Evolutionary conservation across 2,113 vertebrate species (phyloP).

Genomic region (Vulpes ferrilata): DNA sequence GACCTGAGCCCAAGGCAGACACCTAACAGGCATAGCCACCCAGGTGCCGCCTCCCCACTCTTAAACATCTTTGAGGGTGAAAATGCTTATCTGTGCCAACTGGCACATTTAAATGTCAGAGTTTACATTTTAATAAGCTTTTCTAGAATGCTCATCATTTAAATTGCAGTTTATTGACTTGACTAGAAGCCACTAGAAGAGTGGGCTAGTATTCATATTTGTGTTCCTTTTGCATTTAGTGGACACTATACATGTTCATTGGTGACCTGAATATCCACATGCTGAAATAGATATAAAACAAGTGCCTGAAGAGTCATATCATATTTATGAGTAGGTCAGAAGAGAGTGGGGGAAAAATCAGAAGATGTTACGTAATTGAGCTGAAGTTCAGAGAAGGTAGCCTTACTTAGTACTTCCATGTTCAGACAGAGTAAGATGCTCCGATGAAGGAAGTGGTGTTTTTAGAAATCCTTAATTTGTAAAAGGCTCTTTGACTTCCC

Average conservation of each 20-base stretch:
- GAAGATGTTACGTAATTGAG: not conserved
- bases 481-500: not conserved
- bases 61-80: not conserved
- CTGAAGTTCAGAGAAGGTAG: not conserved
- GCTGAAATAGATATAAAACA: not conserved
- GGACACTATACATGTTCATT: not conserved
- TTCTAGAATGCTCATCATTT: not conserved
- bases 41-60: too few relatives aligned
- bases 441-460: not conserved
- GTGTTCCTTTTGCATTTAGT: not conserved
- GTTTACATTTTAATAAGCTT: slow-evolving; percentile 53
- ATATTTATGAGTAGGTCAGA: not conserved
- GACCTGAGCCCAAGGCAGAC: too few relatives aligned
- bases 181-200: not conserved
- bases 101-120: slow-evolving; percentile 1
- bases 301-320: not conserved
- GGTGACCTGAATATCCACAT: not conserved
- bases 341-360: not conserved
- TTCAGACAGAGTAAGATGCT: not conserved
- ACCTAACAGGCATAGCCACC: too few relatives aligned
- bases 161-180: not conserved
- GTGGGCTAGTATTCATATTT: not conserved
- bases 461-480: not conserved
- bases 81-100: slow-evolving; percentile 35
- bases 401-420: not conserved